Evolutionary conservation across 2,797 vertebrate genomes (phyloP), one percentile per base, ranked within the genome.

Genomic region (Acridotheres tristis): DNA sequence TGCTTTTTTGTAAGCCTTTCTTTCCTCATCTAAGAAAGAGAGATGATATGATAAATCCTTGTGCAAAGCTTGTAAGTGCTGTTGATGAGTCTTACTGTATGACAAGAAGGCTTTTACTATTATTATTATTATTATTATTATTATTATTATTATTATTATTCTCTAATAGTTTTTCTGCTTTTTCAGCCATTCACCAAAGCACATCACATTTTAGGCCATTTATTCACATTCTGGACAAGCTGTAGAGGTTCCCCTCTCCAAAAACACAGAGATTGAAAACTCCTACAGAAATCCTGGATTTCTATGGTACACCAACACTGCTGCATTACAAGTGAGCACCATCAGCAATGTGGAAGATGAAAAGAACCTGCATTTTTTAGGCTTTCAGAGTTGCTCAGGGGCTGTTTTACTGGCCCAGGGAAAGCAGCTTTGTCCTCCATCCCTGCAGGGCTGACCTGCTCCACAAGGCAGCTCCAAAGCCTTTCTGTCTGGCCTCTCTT

Each of bases 291-390:
- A 62, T 58, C 32, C 12, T 77, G 17, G 32, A 32, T 83, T 87
- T 57, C 21, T 7, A 4, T 4, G 7, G 23, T 30, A 30, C 4
- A 45, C 14, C 53, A 45, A 13, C 45, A 43, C 9, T 68, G 38
- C 68, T 47, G 10, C 54, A 55, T 48, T 21, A 54, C 55, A 34
- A 1, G 0, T 11, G 42, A 69, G 21, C 6, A 1, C 18, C 61
- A 58, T 32, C 16, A 72, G 19, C 29, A 73, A 20, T 5, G 11
- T 12, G 21, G 19, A 66, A 62, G 38, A 40, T 25, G 17, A 29
- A 79, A 91, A 68, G 15, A 59, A 4, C 10, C 7, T 21, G 0
- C 34, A 38, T 40, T n/a, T 16, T 77, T 88, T 15, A 77, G 50
- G 26, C 14, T 74, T 83, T 66, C 47, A 34, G 0, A 29, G 32